Percentiles rank a stretch among this genome's conserved stretches.
phyloP scores from a whole-genome alignment of 2,888 invertebrate genomes.

The Drosophila aldrichi region DNA sequence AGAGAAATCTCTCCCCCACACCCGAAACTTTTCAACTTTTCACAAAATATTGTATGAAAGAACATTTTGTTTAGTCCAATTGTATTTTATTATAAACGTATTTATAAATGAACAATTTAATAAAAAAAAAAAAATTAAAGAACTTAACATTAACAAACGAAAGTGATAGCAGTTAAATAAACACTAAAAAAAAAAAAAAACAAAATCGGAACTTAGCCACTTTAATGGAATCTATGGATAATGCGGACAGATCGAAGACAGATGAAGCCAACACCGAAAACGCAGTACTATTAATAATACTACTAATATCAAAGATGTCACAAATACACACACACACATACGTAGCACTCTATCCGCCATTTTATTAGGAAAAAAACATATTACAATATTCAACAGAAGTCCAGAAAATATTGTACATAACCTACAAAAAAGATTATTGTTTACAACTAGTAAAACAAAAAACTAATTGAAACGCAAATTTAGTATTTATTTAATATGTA shows the following conservation, averaged over 20 bases:
- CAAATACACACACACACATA: slow-evolving; percentile 18
- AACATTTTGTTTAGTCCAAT: slow-evolving; percentile 65
- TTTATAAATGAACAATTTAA: slow-evolving; percentile 45
- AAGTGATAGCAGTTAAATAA: slow-evolving; percentile 78
- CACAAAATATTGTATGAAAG: slow-evolving; percentile 37
- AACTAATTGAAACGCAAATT: slow-evolving; percentile 26
- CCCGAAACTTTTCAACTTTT: slow-evolving; percentile 16
- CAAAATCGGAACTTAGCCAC: slow-evolving; percentile 53
- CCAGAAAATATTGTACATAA: slow-evolving; percentile 69
- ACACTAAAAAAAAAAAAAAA: slow-evolving; percentile 21
- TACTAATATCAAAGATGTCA: slow-evolving; percentile 29
- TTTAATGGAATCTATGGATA: slow-evolving; percentile 36
- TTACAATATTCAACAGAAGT: slow-evolving; percentile 27
- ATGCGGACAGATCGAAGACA: slow-evolving; percentile 42
- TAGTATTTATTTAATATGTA: slow-evolving; percentile 47
- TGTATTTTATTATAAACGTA: slow-evolving; percentile 63
- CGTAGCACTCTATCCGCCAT: slow-evolving; percentile 36
- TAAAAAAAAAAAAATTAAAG: slow-evolving; percentile 20
- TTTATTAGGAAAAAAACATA: slow-evolving; percentile 36
- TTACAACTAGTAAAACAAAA: slow-evolving; percentile 27
- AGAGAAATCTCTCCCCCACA: slow-evolving; percentile 3
- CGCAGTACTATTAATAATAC: slow-evolving; percentile 34
- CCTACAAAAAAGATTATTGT: slow-evolving; percentile 35
- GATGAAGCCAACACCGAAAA: slow-evolving; percentile 44
- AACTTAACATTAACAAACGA: slow-evolving; percentile 63